phyloP scores from a whole-genome alignment of 2,888 invertebrate species.

The Hemicrepidius hirtus region DNA sequence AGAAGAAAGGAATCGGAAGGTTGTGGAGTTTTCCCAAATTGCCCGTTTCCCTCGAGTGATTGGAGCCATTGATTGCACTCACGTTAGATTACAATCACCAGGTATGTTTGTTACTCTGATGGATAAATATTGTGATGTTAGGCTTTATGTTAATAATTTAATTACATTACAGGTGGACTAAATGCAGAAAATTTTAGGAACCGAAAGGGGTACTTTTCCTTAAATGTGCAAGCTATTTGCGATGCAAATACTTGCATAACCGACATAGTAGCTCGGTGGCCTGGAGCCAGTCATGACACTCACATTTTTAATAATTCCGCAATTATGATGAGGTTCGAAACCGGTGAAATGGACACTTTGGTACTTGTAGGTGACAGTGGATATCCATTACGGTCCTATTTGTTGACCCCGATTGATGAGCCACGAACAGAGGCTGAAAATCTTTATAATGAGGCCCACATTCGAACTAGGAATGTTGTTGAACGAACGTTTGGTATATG shows the following conservation, averaged over 20 bases:
- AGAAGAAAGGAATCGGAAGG: not conserved
- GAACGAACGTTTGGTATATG: conserved; percentile 56
- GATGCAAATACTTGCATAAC: conserved; percentile 31
- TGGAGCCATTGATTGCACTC: conserved; percentile 41
- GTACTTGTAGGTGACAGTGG: conserved; percentile 59
- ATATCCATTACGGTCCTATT: conserved; percentile 54
- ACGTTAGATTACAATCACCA: conserved; percentile 11
- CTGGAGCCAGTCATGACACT: conserved; percentile 61
- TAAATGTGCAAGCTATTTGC: conserved; percentile 58
- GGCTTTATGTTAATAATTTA: not conserved
- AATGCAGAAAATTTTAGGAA: conserved; percentile 57
- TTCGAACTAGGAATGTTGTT: conserved; percentile 47
- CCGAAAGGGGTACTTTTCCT: conserved; percentile 57
- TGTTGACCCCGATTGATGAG: conserved; percentile 42
- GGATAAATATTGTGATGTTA: not conserved
- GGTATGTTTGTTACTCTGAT: not conserved
- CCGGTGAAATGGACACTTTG: conserved; percentile 42
- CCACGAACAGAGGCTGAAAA: conserved; percentile 42
- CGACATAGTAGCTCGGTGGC: conserved; percentile 57
- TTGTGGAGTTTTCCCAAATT: conserved; percentile 22
- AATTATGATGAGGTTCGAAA: conserved; percentile 53
- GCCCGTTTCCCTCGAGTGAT: conserved; percentile 37
- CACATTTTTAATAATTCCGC: conserved; percentile 62
- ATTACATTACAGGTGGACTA: conserved; percentile 39
- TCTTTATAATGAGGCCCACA: not conserved